Base-by-base conservation (phyloP, 2,888 invertebrate genomes). In the Cephus runcator region DNA sequence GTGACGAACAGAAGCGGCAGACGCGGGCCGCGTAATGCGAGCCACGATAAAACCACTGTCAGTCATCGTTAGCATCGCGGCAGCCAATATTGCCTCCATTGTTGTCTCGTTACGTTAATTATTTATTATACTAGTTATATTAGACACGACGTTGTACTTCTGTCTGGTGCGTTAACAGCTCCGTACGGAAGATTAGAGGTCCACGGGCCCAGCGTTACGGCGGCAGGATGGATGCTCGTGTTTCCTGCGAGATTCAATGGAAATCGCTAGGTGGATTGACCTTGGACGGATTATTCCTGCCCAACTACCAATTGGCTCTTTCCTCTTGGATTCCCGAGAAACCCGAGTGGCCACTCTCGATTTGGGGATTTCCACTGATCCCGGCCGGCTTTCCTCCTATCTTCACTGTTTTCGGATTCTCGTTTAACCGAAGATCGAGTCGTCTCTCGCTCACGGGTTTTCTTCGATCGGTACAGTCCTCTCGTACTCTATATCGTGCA, bases 81-180 rank as follows among this genome's bases (percentile, higher is more conserved):
- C 79, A 80, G 75, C 83, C 86, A 84, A 85, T 87, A 87, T 88
- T 79, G 82, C 82, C 79, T 79, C 81, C 81, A 88, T 88, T 87
- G 83, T 82, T 82, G 84, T 80, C 85, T 83, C 83, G 84, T 87
- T 88, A 84, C 83, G 83, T 85, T 84, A 87, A 88, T 88, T 87
- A 85, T 85, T 87, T 86, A 86, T 87, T 83, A 84, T 81, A 82
- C 86, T 83, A 88, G 69, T 74, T 79, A 79, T 81, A 77, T 56
- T 23, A 56, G 15, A 56, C 40, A 56, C 40, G 40, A 56, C 40
- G 23, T 23, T 56, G 4, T 56, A 23, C 40, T 56, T 56, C 23
- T 56, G 40, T 40, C 36, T 12, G 36, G 3, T 12, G 12, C 36
- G 4, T 12, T 12, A 36, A 36, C 36, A 12, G 68, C 73, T 69